phyloP scores from a whole-genome alignment of 2,888 invertebrate genomes.

The Leptarthrus brevirostris region DNA sequence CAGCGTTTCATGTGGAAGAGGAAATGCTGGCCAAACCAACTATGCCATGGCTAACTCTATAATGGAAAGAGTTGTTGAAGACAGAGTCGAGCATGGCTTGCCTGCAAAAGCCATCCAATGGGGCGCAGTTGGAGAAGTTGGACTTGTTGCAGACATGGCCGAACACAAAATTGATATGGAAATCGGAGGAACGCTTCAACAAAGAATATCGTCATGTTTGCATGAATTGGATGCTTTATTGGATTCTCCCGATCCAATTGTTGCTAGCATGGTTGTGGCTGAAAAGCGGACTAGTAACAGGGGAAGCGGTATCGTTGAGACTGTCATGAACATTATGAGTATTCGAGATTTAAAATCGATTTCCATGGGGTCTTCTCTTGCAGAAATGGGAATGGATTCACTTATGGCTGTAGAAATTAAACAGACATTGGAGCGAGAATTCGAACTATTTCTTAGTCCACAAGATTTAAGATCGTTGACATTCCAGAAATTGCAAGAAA shows the following conservation, averaged over 20 bases:
- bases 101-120: slow-evolving; percentile 90
- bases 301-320: slow-evolving; percentile 77
- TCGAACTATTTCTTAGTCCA: slow-evolving; percentile 85
- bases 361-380: slow-evolving; percentile 78
- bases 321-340: slow-evolving; percentile 77
- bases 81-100: slow-evolving; percentile 74
- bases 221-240: slow-evolving; percentile 80
- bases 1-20: slow-evolving; percentile 90
- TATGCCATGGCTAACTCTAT: slow-evolving; percentile 91
- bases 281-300: slow-evolving; percentile 77
- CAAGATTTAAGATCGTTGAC: slow-evolving; percentile 87
- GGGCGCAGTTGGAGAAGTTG: slow-evolving; percentile 93
- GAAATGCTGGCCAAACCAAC: slow-evolving; percentile 91
- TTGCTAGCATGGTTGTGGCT: slow-evolving; percentile 88
- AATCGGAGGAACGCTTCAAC: slow-evolving; percentile 85
- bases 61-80: slow-evolving; percentile 89
- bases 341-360: slow-evolving; percentile 77
- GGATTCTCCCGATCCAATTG: slow-evolving; percentile 75
- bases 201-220: slow-evolving; percentile 85
- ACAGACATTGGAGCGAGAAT: slow-evolving; percentile 89
- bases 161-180: slow-evolving; percentile 77
- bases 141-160: slow-evolving; percentile 81
- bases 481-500: slow-evolving; percentile 69
- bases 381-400: slow-evolving; percentile 96
- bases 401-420: slow-evolving; percentile 98